These are phyloP conservation scores for Echinops telfairi DNA, from an alignment of 2,113 vertebrate species.

Conservation along the genomic window DNA sequence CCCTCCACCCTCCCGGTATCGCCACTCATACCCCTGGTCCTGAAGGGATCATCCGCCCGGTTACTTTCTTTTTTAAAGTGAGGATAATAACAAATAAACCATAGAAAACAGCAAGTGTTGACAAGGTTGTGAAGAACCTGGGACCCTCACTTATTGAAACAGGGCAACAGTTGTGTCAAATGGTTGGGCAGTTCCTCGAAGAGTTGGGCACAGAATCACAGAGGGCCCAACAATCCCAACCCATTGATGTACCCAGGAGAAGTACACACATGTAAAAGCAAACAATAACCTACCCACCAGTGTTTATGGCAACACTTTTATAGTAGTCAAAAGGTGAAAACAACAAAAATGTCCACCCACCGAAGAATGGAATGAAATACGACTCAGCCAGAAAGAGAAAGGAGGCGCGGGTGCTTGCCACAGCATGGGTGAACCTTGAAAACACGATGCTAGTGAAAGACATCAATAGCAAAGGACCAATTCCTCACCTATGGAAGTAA, in stretches of 20 bases:
- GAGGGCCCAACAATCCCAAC: too few species aligned
- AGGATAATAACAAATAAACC: conserved; percentile 15
- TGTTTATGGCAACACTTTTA: too few species aligned
- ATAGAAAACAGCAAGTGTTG: neutral
- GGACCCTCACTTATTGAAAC: neutral
- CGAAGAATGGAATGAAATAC: neutral
- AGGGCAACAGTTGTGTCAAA: neutral
- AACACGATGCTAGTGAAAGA: neutral
- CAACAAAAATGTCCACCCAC: too few species aligned
- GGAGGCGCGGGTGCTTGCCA: neutral
- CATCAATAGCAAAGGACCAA: neutral
- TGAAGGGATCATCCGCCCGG: too few species aligned
- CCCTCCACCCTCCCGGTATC: too few species aligned
- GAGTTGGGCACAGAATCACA: too few species aligned
- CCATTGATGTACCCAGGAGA: too few species aligned
- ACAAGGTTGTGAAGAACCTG: neutral
- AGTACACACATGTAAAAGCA: too few species aligned
- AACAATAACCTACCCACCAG: too few species aligned
- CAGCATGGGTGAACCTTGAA: neutral
- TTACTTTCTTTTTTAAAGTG: conserved; percentile 3
- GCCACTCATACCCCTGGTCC: too few species aligned
- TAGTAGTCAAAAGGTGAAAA: too few species aligned
- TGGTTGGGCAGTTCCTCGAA: too few species aligned
- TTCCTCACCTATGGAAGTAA: neutral
- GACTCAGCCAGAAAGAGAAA: neutral